Conservation (phyloP, 2,113 vertebrate species). For the Planiliza haematocheilus region DNA sequence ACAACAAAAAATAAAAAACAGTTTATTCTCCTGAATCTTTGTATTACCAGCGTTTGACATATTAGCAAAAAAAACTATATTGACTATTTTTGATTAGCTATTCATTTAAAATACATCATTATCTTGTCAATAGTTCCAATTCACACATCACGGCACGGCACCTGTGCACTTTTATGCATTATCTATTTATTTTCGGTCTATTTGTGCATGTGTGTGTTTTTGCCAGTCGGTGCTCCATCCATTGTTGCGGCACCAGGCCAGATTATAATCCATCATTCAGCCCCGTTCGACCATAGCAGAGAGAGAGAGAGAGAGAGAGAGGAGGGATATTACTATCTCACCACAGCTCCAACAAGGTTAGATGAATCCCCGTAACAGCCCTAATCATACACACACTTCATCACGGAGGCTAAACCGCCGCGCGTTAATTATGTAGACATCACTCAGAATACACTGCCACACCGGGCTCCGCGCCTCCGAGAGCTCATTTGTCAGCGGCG, state of each 20-base stretch:
- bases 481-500: slow-evolving; percentile 80
- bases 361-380: slow-evolving; percentile 81
- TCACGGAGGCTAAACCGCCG: slow-evolving; percentile 78
- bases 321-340: slow-evolving; percentile 74
- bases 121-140: slow-evolving; percentile 13
- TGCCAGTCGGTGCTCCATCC: slow-evolving; percentile 20
- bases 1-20: no score
- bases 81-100: slow-evolving; percentile 40
- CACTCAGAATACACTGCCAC: slow-evolving; percentile 76
- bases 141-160: background rate
- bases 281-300: slow-evolving; percentile 59
- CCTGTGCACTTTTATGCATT: background rate
- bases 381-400: slow-evolving; percentile 84
- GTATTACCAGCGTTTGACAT: slow-evolving; percentile 23
- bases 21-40: background rate
- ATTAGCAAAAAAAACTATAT: slow-evolving; percentile 44
- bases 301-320: slow-evolving; percentile 10
- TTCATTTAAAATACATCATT: slow-evolving; percentile 30
- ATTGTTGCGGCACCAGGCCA: slow-evolving; percentile 54
- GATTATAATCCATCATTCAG: slow-evolving; percentile 74
- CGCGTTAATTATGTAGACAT: slow-evolving; percentile 86
- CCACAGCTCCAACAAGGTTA: slow-evolving; percentile 74
- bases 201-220: slow-evolving; percentile 40
- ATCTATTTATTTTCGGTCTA: slow-evolving; percentile 15
- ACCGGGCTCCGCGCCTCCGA: slow-evolving; percentile 54